Evolutionary conservation across 2,888 invertebrate genomes (phyloP), one percentile per base, ranked within the genome.

Genomic region (Cerceris rybyensis): DNA sequence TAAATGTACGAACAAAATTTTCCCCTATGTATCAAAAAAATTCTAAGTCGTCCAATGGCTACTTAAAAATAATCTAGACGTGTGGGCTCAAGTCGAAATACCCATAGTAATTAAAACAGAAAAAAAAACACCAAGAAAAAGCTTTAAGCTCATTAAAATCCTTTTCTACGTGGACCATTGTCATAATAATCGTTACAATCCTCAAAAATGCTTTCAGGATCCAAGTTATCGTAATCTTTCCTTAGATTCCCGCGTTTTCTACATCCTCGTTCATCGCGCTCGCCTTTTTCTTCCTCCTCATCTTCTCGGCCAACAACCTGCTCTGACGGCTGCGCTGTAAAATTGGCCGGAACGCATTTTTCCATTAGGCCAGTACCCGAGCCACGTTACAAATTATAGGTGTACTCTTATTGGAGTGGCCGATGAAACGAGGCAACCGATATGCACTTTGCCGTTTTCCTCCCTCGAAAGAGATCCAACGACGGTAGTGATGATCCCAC

Each of bases 341-440:
- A 90, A 90, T 90, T 90, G 87, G 86, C 87, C 87, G 85, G 81
- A 87, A 88, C 89, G 88, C 86, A 89, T 89, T 90, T 90, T 90
- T 90, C 89, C 90, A 90, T 90, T 90, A 90, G 86, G 88, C 85
- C 83, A 81, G 85, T 89, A 86, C 83, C 86, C 86, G 83, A 82
- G 85, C 85, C 83, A 86, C 85, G 85, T 88, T 87, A 89, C 87
- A 90, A 90, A 90, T 90, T 90, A 90, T 88, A 90, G 89, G 90
- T 89, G 84, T 86, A 81, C 85, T 83, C 79, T 86, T 84, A 86
- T 86, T 86, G 86, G 75, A 84, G 86, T 83, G 78, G 65, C 71
- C 82, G 83, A 81, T 83, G 86, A 86, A 86, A 86, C 84, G 78
- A 80, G 81, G 75, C 78, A 83, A 83, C 86, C 83, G 82, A 86